phyloP scores from a whole-genome alignment of 2,113 vertebrate genomes.

The Geothlypis trichas region DNA sequence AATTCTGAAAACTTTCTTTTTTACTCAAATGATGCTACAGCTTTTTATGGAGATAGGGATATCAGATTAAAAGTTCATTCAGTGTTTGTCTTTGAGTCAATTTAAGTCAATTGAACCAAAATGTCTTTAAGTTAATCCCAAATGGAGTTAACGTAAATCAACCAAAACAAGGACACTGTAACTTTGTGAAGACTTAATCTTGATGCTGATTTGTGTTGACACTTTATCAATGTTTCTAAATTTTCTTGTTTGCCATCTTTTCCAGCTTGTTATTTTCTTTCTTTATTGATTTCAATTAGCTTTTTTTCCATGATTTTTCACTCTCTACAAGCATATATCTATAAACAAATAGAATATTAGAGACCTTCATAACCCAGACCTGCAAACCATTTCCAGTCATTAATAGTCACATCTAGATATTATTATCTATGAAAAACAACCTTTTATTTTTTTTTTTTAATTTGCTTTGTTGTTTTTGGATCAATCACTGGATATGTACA shows the following conservation, averaged over 20 bases:
- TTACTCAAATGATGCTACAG: not conserved
- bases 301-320: not conserved
- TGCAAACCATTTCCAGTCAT: not conserved
- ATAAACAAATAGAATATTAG: not conserved
- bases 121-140: not conserved
- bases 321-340: not conserved
- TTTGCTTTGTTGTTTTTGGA: not conserved
- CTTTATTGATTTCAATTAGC: constrained; percentile 44
- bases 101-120: constrained; percentile 5
- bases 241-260: constrained; percentile 51
- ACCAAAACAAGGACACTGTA: constrained; percentile 45
- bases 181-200: constrained; percentile 42
- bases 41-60: not conserved
- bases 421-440: not conserved
- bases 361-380: not conserved
- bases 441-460: not conserved
- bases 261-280: constrained; percentile 48
- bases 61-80: not conserved
- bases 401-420: not conserved
- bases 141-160: constrained; percentile 32
- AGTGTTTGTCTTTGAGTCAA: not conserved
- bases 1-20: not conserved
- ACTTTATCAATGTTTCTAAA: constrained; percentile 62
- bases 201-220: constrained; percentile 58
- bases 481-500: not conserved